phyloP scores from a whole-genome alignment of 2,797 vertebrate genomes.

The Limosa lapponica region DNA sequence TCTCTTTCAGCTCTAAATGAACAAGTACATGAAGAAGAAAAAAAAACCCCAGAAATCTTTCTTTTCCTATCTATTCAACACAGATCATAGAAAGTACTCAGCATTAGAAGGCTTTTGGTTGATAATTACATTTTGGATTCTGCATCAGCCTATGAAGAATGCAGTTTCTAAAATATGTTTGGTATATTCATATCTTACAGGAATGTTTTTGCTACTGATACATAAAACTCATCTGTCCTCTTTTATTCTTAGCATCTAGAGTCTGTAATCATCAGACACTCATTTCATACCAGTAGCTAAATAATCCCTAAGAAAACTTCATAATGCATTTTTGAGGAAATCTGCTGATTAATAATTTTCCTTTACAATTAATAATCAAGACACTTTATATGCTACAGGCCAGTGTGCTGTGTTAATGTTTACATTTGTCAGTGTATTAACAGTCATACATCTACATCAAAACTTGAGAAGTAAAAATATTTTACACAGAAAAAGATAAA shows the following conservation, averaged over 20 bases:
- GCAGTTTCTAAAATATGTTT: neutral
- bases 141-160: neutral
- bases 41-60: neutral
- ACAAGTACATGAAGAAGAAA: neutral
- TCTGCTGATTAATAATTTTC: neutral
- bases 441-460: neutral
- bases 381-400: neutral
- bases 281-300: neutral
- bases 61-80: neutral
- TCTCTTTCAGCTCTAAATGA: neutral
- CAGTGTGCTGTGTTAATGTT: neutral
- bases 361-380: neutral
- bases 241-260: neutral
- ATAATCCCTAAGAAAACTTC: neutral
- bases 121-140: neutral
- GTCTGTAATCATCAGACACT: neutral
- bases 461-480: neutral
- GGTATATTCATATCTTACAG: neutral
- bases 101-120: neutral
- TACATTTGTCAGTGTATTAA: neutral
- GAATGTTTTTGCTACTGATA: neutral
- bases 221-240: neutral
- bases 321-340: neutral
- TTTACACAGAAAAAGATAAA: neutral
- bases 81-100: neutral